Evolutionary conservation across 2,113 vertebrate genomes (phyloP).

Genomic region (Stictonetta naevosa): DNA sequence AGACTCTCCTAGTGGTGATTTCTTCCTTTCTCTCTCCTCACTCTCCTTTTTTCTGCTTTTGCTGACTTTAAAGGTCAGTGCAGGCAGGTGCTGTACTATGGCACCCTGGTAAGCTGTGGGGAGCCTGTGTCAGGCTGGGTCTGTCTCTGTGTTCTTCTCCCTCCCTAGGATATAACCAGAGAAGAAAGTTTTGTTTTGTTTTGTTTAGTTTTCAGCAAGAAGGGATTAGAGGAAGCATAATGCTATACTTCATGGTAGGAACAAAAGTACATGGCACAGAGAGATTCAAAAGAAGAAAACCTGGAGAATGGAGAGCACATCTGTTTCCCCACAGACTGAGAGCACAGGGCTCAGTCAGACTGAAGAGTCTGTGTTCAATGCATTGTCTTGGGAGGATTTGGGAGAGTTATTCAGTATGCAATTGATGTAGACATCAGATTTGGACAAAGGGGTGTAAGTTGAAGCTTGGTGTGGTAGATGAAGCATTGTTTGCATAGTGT

Average conservation of each 20-base stretch:
- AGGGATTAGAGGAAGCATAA: background rate
- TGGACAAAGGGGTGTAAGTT: background rate
- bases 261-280: background rate
- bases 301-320: background rate
- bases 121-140: background rate
- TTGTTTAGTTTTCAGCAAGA: background rate
- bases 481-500: background rate
- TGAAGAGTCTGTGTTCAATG: background rate
- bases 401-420: background rate
- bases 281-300: background rate
- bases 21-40: background rate
- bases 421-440: background rate
- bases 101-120: background rate
- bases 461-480: background rate
- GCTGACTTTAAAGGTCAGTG: background rate
- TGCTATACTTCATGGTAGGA: background rate
- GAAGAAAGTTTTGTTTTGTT: background rate
- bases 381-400: background rate
- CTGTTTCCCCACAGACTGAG: background rate
- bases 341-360: background rate
- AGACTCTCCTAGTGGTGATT: background rate
- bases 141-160: background rate
- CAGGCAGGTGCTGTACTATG: background rate
- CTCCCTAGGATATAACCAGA: background rate
- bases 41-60: background rate